Percentiles rank a stretch among this genome's conserved stretches.
These are phyloP conservation scores for Lutjanus argentimaculatus DNA, from an alignment of 2,797 vertebrate species.

Conservation along the genomic window DNA sequence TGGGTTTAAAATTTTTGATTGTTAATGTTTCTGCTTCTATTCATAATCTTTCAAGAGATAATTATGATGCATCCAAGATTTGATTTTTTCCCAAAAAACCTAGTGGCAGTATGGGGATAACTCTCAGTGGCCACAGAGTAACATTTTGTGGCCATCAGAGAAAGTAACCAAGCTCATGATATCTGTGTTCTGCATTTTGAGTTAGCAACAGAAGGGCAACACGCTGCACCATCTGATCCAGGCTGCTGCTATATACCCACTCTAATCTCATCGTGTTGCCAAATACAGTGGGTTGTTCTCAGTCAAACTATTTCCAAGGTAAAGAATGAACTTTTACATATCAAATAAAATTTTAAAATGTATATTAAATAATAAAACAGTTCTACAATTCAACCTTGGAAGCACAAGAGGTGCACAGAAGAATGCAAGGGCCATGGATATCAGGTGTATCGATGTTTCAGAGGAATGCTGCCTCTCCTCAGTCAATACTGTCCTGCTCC, in stretches of 20 bases:
- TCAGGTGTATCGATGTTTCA: constrained; percentile 18
- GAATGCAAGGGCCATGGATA: constrained; percentile 9
- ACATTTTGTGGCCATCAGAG: too few species aligned
- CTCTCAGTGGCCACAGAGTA: too few species aligned
- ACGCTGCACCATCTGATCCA: neutral
- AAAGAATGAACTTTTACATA: neutral
- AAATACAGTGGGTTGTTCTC: neutral
- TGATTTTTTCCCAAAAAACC: too few species aligned
- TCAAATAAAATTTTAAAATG: constrained; percentile 35
- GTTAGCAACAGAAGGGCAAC: too few species aligned
- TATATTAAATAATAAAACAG: neutral
- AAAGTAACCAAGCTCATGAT: too few species aligned
- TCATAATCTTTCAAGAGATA: too few species aligned
- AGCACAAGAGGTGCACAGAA: neutral
- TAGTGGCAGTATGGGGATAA: too few species aligned
- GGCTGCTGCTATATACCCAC: neutral
- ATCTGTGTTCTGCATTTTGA: neutral
- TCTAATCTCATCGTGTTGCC: neutral
- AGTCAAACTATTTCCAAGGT: neutral
- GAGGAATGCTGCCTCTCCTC: neutral
- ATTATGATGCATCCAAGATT: too few species aligned
- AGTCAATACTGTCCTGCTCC: constrained; percentile 41
- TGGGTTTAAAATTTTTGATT: too few species aligned
- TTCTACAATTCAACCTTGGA: neutral
- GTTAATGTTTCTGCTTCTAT: too few species aligned